A percentile compares a stretch with the other conserved stretches of the same genome.
These are phyloP conservation scores for Dysmachus trigonus DNA, from an alignment of 2,888 invertebrate species.

Conservation along the genomic window DNA sequence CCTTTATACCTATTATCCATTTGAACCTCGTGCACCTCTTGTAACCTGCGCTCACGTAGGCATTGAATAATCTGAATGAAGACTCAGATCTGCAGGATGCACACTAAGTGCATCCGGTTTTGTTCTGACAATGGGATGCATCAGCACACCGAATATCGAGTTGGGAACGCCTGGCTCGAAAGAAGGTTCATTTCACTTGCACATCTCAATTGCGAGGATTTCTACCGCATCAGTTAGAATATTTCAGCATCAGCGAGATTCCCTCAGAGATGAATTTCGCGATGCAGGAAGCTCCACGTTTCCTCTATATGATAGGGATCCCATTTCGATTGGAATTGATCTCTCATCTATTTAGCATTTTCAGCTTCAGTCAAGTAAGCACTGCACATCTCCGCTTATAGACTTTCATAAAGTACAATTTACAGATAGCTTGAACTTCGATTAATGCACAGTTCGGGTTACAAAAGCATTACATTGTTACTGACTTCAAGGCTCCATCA, in stretches of 20 bases:
- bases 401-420: not conserved
- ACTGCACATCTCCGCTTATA: not conserved
- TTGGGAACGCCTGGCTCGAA: not conserved
- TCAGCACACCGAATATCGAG: not conserved
- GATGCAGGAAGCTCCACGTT: not conserved
- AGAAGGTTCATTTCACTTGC: not conserved
- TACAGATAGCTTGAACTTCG: not conserved
- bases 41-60: not conserved
- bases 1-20: not conserved
- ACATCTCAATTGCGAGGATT: not conserved
- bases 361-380: not conserved
- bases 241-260: not conserved
- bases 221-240: not conserved
- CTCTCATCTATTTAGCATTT: not conserved
- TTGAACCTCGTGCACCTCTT: not conserved
- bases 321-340: not conserved
- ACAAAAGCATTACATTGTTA: not conserved
- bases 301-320: not conserved
- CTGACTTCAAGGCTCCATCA: not conserved
- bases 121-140: not conserved
- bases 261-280: not conserved
- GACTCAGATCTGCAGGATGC: not conserved
- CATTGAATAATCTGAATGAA: not conserved
- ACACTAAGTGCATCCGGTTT: not conserved
- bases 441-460: not conserved